Percentiles rank a stretch among this genome's conserved stretches.
Conservation (phyloP, 2,797 vertebrate species). For the Geotrypetes seraphini region DNA sequence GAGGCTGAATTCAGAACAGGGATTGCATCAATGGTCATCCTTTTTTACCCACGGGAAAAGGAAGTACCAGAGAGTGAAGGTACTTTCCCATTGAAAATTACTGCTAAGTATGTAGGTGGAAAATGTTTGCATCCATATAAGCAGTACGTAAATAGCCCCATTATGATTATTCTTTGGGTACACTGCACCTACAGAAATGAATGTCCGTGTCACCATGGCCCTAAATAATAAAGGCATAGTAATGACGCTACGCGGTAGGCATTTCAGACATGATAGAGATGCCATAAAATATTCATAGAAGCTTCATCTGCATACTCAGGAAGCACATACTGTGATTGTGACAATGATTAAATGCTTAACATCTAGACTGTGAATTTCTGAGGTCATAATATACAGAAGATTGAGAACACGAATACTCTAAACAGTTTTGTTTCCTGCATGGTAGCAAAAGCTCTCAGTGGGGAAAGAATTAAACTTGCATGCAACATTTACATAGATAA, state of each 20-base stretch:
- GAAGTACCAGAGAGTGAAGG: too few relatives aligned
- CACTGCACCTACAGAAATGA: constrained; percentile 22
- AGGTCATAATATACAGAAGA: constrained; percentile 44
- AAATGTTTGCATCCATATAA: too few relatives aligned
- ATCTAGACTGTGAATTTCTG: constrained; percentile 26
- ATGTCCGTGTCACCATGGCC: constrained; percentile 4
- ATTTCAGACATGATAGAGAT: constrained; percentile 29
- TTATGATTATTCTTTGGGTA: too few relatives aligned
- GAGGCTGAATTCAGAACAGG: too few relatives aligned
- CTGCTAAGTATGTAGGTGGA: too few relatives aligned
- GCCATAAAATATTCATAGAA: constrained; percentile 49
- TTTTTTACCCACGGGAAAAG: too few relatives aligned
- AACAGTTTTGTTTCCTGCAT: constrained; percentile 33
- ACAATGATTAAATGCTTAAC: constrained; percentile 44
- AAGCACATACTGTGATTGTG: constrained; percentile 24
- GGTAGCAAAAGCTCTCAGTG: constrained; percentile 16
- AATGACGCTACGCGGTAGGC: constrained; percentile 18
- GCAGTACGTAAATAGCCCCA: too few relatives aligned
- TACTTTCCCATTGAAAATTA: too few relatives aligned
- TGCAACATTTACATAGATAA: constrained; percentile 8
- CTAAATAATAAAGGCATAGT: constrained; percentile 20
- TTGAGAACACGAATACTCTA: constrained; percentile 32
- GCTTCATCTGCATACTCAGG: constrained; percentile 12
- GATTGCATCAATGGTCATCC: too few relatives aligned
- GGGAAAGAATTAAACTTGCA: constrained; percentile 23